Base-by-base conservation (phyloP, 2,113 vertebrate genomes). In the Rhinolophus ferrumequinum region DNA sequence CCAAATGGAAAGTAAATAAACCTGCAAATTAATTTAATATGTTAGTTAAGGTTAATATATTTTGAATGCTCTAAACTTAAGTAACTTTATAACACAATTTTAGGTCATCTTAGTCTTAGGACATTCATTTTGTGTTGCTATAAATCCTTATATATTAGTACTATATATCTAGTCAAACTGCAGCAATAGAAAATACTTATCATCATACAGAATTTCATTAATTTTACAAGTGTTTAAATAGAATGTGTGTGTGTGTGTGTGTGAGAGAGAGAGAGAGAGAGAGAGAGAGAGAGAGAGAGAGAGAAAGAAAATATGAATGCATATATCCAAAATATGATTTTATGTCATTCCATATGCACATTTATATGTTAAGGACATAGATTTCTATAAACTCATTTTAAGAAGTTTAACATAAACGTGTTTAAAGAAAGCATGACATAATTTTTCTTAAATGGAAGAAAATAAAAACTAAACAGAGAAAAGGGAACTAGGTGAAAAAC, bases 1-100 rank as follows among this genome's bases (percentile, higher is more conserved):
- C n/a, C 16, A 77, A 93, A 67, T 77, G 79, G 30, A 89, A 56
- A 95, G 28, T n/a, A 93, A 86, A 47, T 30, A 81, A 8, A 72
- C 6, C 2, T 18, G 3, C 0, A 66, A 62, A 93, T 64, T 82
- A 2, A 66, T 11, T 82, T 76, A 33, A 79, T 85, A 33, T 84
- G 56, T 26, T 69, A 47, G 69, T 69, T 80, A 54, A 67, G 24
- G 56, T 72, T 28, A 64, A 66, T 58, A 76, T 24, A 60, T 75
- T 92, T 88, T 72, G 12, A 96, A 72, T 64, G 4, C 19, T 92
- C 22, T 89, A 87, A 88, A 11, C 2, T 79, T 87, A 70, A 84
- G 21, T 90, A 83, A 92, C 0, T 58, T 93, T n/a, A 24, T 56
- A 69, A 86, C 0, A 62, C 19, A 41, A 38, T 87, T 79, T 92